Evolutionary conservation across 2,113 vertebrate species (phyloP), one percentile per base, ranked within the genome.

Genomic region (Jacana jacana): DNA sequence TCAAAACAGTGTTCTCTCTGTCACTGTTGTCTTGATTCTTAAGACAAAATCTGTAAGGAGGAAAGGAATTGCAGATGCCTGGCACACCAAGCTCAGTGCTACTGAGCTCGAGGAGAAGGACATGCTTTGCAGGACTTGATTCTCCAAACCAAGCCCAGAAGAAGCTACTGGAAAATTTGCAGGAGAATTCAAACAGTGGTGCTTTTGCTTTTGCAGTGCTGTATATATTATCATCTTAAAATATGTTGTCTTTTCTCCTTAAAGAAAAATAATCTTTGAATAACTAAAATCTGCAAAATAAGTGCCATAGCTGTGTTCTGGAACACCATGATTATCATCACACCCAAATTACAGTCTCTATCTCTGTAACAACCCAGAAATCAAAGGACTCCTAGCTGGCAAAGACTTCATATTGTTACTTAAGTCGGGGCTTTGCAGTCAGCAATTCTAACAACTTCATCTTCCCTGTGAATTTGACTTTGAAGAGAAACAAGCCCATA

Each of bases 111-210:
- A 60, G 20, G 5, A 84, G 19, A 55, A 66, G 24, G 35, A 40
- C 1, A 0, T 33, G 33, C 15, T 49, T 86, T 4, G 22, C 42
- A 51, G 15, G 30, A 81, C 28, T 46, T 54, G 68, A 57, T 0
- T 69, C 30, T 83, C 4, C 19, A 55, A 83, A 88, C 16, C 10
- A 39, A 76, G 13, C 17, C 10, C 52, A 39, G n/a, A 78, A 61
- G 44, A 72, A 37, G 19, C 3, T 24, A 11, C 8, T 13, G 13
- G n/a, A 68, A 8, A 75, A 85, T 44, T 54, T 87, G 24, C 7
- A 7, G 80, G 10, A 92, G 18, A 89, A 72, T 65, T 81, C 51
- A 72, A 69, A 61, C 49, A 16, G 27, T 7, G 2, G 20, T 9
- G 11, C 18, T 84, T 84, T 52, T 55, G 4, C 27, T 81, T 73